These are phyloP conservation scores for Pygmarrhopalites habei DNA, from an alignment of 1,140 invertebrate genomes.

Conservation along the genomic window DNA sequence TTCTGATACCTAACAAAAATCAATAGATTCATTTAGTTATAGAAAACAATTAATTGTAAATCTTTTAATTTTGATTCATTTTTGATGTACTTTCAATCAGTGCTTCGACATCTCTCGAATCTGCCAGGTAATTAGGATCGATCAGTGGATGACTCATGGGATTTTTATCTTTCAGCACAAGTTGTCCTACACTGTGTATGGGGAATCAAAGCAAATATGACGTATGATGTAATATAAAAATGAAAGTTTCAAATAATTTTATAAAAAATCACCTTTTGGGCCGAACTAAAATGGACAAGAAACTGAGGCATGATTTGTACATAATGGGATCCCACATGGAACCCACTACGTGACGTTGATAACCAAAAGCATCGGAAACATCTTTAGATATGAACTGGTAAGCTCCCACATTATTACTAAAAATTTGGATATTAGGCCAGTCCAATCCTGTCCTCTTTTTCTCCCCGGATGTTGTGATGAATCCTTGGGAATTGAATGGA, in stretches of 20 bases:
- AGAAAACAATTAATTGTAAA: no score
- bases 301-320: slow-evolving; percentile 20
- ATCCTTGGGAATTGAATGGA: not conserved
- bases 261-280: no score
- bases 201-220: no score
- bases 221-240: no score
- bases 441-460: slow-evolving; percentile 13
- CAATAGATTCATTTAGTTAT: no score
- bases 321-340: not conserved
- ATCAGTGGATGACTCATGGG: slow-evolving; percentile 23
- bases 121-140: slow-evolving; percentile 30
- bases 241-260: no score
- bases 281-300: slow-evolving; percentile 12
- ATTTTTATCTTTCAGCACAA: slow-evolving; percentile 31
- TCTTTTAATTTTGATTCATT: no score
- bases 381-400: not conserved
- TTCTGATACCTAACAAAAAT: not conserved
- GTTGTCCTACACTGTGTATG: slow-evolving; percentile 25
- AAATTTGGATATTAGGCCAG: slow-evolving; percentile 18
- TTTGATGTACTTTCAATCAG: no score
- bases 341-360: not conserved
- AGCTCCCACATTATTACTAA: not conserved
- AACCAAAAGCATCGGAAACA: not conserved
- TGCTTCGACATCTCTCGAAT: slow-evolving; percentile 29
- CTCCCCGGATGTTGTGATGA: not conserved